phyloP scores from a whole-genome alignment of 2,113 vertebrate genomes.

The Pluvianellus socialis region DNA sequence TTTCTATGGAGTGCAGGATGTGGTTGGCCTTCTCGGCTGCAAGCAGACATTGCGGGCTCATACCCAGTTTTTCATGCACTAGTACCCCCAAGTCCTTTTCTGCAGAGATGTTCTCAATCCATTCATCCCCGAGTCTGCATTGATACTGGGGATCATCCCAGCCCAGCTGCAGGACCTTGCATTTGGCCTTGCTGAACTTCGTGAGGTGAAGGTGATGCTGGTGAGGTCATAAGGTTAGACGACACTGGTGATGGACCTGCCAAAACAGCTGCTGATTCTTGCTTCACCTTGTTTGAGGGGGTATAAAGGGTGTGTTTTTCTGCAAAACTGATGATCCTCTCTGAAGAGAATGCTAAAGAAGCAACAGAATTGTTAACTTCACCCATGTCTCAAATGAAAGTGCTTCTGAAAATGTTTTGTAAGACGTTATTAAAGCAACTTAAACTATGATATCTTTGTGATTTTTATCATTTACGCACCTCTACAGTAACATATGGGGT shows the following conservation, averaged over 20 bases:
- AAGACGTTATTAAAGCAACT: neutral
- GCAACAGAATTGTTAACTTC: neutral
- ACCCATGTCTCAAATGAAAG: neutral
- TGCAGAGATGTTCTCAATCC: neutral
- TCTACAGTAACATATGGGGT: neutral
- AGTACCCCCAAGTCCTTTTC: neutral
- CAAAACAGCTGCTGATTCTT: neutral
- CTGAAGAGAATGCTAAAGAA: neutral
- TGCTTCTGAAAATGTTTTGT: neutral
- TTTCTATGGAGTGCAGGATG: neutral
- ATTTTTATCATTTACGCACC: neutral
- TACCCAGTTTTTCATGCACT: rapidly evolving
- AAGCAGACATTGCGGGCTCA: rapidly evolving
- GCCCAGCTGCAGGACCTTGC: neutral
- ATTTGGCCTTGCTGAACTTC: neutral
- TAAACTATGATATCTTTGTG: neutral
- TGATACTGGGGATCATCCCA: neutral
- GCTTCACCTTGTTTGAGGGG: neutral
- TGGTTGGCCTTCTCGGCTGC: neutral
- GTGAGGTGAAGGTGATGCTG: neutral
- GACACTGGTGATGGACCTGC: neutral
- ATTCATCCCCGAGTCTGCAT: neutral
- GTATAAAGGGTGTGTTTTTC: neutral
- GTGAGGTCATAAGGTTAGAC: neutral
- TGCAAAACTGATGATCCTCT: neutral